Base-by-base conservation (phyloP, 2,888 invertebrate genomes). In the Lordiphosa fenestrarum region DNA sequence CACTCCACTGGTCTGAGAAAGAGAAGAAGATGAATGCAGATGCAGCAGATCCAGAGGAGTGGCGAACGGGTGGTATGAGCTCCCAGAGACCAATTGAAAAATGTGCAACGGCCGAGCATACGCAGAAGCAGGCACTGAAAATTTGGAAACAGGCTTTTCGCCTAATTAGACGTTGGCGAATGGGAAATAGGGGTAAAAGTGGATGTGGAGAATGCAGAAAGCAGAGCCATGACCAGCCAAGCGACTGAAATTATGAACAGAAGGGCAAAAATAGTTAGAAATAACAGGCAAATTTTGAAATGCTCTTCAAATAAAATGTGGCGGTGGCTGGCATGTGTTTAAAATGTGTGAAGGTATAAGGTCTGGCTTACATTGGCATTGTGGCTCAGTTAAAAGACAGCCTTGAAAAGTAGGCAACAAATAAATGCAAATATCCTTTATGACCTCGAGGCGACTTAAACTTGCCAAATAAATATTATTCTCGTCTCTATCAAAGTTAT, bases 111-210 rank as follows among this genome's bases (percentile, higher is more conserved):
- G 66, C 74, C 84, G 64, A 84, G 52, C 65, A 53, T 51, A 19
- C 55, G 36, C 58, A 48, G 39, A 12, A 53, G 42, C 58, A 53
- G 50, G 61, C 67, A 66, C 64, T 65, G 73, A 66, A 71, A 83
- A 78, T 83, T 83, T 84, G 76, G 66, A 66, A 84, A 75, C 82
- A 72, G 76, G 76, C 84, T 84, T 73, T 77, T 81, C 81, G 81
- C 84, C 84, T 77, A 77, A 77, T 77, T 77, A 77, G 84, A 84
- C 78, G 62, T 63, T 41, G 66, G 69, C 59, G 60, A 51, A 53
- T 62, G 62, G 63, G 63, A 59, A 66, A 58, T 56, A 37, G 41
- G 42, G 56, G 13, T 37, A 57, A 56, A 57, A 21, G 42, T 47
- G 48, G 48, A 37, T 23, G 12, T 30, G n/a, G n/a, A 54, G 39